Percentiles rank a stretch among this genome's conserved stretches.
Conservation (phyloP, 2,888 invertebrate genomes). For the Nasonovia ribisnigri region DNA sequence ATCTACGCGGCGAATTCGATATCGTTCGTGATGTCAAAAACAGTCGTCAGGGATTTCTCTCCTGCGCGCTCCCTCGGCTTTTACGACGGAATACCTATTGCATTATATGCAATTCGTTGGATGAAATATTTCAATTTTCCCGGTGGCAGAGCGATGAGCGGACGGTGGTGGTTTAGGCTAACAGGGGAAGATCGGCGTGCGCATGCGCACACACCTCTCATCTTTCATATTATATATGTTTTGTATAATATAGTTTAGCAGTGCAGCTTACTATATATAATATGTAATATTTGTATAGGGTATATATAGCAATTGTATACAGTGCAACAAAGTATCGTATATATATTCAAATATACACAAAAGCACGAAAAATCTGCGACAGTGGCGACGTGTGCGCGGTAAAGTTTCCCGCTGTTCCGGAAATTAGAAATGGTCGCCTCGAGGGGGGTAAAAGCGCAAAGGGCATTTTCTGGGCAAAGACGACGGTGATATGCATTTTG, state of each 20-base stretch:
- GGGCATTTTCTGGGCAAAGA: background rate
- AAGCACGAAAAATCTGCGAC: conserved; percentile 7
- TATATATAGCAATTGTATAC: background rate
- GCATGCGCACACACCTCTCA: background rate
- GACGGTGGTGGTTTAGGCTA: background rate
- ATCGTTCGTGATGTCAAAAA: conserved; percentile 26
- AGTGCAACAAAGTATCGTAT: background rate
- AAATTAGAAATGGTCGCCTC: conserved; percentile 58
- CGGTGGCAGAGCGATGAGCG: background rate
- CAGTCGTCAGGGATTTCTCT: conserved; percentile 21
- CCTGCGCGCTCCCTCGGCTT: background rate
- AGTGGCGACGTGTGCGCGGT: background rate
- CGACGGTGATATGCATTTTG: background rate
- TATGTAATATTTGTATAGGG: background rate
- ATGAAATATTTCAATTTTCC: conserved; percentile 40
- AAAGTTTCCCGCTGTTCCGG: conserved; percentile 61
- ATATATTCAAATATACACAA: background rate
- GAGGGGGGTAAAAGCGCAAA: conserved; percentile 40
- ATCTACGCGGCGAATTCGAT: background rate
- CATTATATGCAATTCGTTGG: background rate
- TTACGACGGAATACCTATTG: background rate
- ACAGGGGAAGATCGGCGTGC: background rate
- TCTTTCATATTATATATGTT: background rate
- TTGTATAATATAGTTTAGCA: background rate
- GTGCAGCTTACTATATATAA: background rate